phyloP scores from a whole-genome alignment of 2,113 vertebrate genomes.

The Rousettus leschenaultii region DNA sequence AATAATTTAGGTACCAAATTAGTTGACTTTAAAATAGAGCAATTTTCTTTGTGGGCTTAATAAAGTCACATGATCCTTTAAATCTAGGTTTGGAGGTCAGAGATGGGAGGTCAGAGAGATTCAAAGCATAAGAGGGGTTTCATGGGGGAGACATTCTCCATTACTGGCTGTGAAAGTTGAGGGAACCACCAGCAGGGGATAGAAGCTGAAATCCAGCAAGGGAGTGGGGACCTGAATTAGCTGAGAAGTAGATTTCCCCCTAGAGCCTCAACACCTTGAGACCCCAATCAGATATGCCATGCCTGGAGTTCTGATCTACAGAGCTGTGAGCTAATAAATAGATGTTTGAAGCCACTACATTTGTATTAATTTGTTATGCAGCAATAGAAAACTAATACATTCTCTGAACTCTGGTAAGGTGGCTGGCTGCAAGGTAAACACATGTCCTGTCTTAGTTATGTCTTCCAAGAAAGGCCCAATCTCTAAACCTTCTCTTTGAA shows the following conservation, averaged over 20 bases:
- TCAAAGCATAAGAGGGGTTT: not conserved
- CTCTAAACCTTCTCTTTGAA: not conserved
- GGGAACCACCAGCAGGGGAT: not conserved
- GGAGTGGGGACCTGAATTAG: not conserved
- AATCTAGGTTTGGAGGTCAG: not conserved
- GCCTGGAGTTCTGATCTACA: not conserved
- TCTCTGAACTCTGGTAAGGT: not conserved
- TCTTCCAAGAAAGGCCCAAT: not conserved
- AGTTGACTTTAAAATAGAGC: constrained; percentile 9
- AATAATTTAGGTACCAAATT: not conserved
- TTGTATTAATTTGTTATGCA: not conserved
- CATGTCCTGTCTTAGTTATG: not conserved
- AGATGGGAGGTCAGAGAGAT: not conserved
- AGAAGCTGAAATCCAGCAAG: not conserved
- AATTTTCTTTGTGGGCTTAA: not conserved
- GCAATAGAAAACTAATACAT: not conserved
- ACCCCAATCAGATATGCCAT: not conserved
- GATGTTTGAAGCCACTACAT: not conserved
- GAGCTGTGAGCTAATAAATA: not conserved
- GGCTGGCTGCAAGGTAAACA: not conserved
- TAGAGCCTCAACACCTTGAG: not conserved
- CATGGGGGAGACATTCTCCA: not conserved
- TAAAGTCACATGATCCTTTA: not conserved
- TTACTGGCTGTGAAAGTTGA: not conserved
- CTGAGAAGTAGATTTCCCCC: not conserved